Base-by-base conservation (phyloP, 2,888 invertebrate species). In the Drosophila villosipedis region DNA sequence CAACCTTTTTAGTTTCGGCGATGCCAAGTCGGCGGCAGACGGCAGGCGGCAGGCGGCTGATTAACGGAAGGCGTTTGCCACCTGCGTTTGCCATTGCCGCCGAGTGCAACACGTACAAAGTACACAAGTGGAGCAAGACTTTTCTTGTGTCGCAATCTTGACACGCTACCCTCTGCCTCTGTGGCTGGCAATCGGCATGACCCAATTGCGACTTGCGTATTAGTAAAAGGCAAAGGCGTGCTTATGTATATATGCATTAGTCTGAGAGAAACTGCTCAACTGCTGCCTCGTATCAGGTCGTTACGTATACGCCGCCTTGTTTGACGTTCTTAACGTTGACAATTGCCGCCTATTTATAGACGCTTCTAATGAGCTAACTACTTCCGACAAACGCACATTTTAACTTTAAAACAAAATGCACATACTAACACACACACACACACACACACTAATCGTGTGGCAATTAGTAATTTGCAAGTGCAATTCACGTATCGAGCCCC, bases 311-410 rank as follows among this genome's bases (percentile, higher is more conserved):
- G 83, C 80, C 80, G 65, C 82, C 59, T 73, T 67, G 75, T 60
- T 68, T 58, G 70, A 12, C 62, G 59, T 25, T 68, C 47, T 47
- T 25, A 52, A 22, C 50, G 71, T 67, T 80, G 73, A 64, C 63
- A 71, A 76, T 71, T 76, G 64, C 67, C 64, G 50, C 41, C 67
- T 85, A 85, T 85, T 83, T 77, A 79, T 85, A 81, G 81, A 71
- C 58, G 58, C 65, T 58, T 82, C 63, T 71, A 83, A 75, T 77
- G 79, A 64, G 73, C 69, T 79, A 88, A 79, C 81, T 63, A 79
- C 83, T 88, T 85, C 88, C 88, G 83, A 69, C 74, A 78, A 83
- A 81, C 83, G 88, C 84, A 88, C 79, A 83, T 60, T 84, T 88
- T 77, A 85, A 88, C 85, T 83, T 84, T 87, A 58, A 73, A 60